Base-by-base conservation (phyloP, 2,888 invertebrate species). In the Cotesia congregata region DNA sequence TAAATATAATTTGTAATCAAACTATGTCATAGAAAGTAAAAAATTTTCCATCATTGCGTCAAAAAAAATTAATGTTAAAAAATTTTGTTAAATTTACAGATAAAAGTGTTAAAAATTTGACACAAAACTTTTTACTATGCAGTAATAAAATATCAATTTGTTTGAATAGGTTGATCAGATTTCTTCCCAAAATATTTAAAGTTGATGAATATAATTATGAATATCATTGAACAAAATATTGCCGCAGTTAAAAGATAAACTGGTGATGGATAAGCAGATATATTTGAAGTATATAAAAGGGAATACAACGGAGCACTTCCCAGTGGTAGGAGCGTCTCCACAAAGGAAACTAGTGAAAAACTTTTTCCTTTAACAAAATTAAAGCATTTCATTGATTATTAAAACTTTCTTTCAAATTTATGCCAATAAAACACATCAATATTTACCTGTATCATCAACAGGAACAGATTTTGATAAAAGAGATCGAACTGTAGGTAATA, bases 241-340 rank as follows among this genome's bases (percentile, higher is more conserved):
- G 30, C 78, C 38, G 78, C 83, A 3, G 88, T 86, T 62, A 87
- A 38, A 7, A 88, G 80, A 85, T 85, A 88, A 1, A 85, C 86
- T 67, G 88, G 87, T 40, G 82, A 79, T 17, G 89, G 88, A 78
- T 86, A 89, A n/a, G 83, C 38, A 6, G 87, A 87, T 71, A 88
- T 82, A 72, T 83, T 85, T 38, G 82, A 76, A 1, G 85, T 81
- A 76, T 95, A 95, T 20, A 95, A 87, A 0, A 92, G 86, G 39
- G 93, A 93, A 86, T 93, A 95, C 0, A 94, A 80, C 0, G 94
- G 91, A 1, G 93, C 91, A 0, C 93, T 91, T 1, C 92, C 83
- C 72, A 95, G 89, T 0, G 93, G 93, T 20, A 92, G 91, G 65
- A 92, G 82, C 15, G 93, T 92, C 88, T 95, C 95, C 39, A 94